A percentile compares a stretch with the other conserved stretches of the same genome.
These are phyloP conservation scores for Muscicapa adusta DNA, from an alignment of 2,113 vertebrate genomes.

Conservation along the genomic window DNA sequence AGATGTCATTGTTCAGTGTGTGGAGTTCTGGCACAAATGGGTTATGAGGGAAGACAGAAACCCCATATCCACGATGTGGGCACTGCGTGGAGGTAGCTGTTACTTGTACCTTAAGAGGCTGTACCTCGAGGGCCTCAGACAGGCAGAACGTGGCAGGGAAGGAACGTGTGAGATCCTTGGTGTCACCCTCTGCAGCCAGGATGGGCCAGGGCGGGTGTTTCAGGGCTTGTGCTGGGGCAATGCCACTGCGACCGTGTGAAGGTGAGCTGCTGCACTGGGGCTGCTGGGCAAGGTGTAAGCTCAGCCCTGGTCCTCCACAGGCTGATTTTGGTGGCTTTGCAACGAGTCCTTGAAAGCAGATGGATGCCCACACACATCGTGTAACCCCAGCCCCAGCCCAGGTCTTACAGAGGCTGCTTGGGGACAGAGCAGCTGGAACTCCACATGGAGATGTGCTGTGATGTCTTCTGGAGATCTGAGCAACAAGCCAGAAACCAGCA, in stretches of 20 bases:
- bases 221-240: background rate
- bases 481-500: background rate
- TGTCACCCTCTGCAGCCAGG: background rate
- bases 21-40: background rate
- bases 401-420: background rate
- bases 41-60: background rate
- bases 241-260: fast-evolving
- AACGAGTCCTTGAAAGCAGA: background rate
- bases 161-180: background rate
- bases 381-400: background rate
- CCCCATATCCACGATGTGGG: no score
- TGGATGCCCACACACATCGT: fast-evolving
- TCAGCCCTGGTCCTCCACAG: background rate
- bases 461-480: background rate
- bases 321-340: background rate
- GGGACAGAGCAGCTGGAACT: background rate
- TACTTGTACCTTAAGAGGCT: background rate
- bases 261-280: background rate
- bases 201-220: fast-evolving
- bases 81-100: background rate
- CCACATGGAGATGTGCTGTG: background rate
- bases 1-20: background rate
- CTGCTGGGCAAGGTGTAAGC: background rate
- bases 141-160: fast-evolving
- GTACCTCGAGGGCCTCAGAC: fast-evolving